Conservation (phyloP, 2,113 vertebrate genomes). For the Mionectes macconnelli region DNA sequence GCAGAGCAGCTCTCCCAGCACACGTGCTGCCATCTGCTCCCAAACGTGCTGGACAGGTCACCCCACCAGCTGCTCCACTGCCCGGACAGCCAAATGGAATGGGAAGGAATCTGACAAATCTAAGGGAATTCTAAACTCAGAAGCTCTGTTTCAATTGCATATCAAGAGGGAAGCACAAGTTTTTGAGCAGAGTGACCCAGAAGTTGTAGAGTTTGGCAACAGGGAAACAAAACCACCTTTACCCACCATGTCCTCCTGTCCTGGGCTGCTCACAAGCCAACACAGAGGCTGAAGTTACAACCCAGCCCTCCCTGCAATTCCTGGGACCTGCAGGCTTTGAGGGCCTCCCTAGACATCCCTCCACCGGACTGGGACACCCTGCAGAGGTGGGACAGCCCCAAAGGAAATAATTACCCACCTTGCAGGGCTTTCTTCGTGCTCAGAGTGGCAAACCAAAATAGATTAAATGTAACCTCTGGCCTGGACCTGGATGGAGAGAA, state of each 20-base stretch:
- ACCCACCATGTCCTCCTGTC: accelerated
- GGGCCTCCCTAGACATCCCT: neutral
- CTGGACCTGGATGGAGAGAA: accelerated
- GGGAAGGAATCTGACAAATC: neutral
- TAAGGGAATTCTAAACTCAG: neutral
- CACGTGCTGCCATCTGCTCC: neutral
- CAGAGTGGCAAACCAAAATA: neutral
- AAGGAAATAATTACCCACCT: neutral
- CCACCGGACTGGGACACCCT: neutral
- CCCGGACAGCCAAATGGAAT: accelerated
- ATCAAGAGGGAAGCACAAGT: neutral
- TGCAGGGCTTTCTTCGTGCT: neutral
- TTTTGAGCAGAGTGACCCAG: neutral
- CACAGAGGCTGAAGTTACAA: neutral
- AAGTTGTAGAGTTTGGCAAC: neutral
- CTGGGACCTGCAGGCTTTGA: neutral
- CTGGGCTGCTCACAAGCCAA: neutral
- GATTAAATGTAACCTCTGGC: neutral
- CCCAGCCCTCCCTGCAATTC: neutral
- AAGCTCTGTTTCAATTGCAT: neutral
- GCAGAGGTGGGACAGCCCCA: neutral
- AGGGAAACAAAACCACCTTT: neutral
- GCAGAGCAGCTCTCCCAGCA: neutral
- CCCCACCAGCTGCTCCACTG: neutral
- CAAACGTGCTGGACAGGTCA: neutral